phyloP scores from a whole-genome alignment of 2,113 vertebrate species.

The Gambusia affinis region DNA sequence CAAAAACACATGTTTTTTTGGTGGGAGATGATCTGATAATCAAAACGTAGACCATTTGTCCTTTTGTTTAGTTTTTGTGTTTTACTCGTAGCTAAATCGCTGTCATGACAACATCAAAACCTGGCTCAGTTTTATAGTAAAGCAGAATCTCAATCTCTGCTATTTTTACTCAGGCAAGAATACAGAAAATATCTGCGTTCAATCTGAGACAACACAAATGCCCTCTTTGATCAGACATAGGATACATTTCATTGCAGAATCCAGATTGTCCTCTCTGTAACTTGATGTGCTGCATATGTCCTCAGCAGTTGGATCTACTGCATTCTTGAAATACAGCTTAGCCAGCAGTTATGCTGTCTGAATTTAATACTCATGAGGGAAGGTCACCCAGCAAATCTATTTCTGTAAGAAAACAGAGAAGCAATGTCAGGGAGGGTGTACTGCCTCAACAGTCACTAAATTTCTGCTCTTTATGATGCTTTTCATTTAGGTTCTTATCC shows the following conservation, averaged over 20 bases:
- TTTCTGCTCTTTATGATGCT: background rate
- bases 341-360: conserved; percentile 48
- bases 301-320: conserved; percentile 33
- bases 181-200: conserved; percentile 3
- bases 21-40: background rate
- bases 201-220: background rate
- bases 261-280: conserved; percentile 29
- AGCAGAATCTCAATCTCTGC: background rate
- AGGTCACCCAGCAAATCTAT: conserved; percentile 66
- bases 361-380: conserved; percentile 64
- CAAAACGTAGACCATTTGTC: background rate
- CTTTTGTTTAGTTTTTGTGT: background rate
- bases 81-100: background rate
- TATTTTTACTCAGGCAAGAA: conserved; percentile 2
- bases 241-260: conserved; percentile 24
- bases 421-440: conserved; percentile 5
- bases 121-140: background rate
- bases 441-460: background rate
- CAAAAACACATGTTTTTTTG: background rate
- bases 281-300: conserved; percentile 37
- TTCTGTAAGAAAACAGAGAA: conserved; percentile 57
- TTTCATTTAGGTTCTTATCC: conserved; percentile 3
- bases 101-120: background rate
- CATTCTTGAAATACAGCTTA: conserved; percentile 61
- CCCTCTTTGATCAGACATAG: conserved; percentile 19